These are phyloP conservation scores for Uria lomvia DNA, from an alignment of 2,113 vertebrate species.

Conservation along the genomic window DNA sequence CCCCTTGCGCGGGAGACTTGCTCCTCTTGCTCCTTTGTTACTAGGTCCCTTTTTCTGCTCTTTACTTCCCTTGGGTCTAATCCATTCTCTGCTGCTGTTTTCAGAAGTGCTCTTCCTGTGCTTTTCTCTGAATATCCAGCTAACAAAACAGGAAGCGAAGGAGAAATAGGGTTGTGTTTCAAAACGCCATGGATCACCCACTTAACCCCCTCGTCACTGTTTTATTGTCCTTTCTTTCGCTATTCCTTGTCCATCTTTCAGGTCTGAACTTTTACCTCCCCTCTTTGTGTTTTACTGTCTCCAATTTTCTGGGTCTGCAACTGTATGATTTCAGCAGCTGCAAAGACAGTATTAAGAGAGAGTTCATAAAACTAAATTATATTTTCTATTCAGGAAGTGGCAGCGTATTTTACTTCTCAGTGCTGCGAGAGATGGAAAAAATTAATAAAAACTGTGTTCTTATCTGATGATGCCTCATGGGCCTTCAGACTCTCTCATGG, in stretches of 20 bases:
- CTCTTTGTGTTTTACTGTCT: background rate
- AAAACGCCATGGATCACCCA: background rate
- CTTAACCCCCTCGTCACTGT: background rate
- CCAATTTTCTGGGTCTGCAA: background rate
- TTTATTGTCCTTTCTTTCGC: background rate
- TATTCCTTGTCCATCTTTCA: background rate
- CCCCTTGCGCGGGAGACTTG: background rate
- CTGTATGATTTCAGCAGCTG: background rate
- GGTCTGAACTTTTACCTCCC: background rate
- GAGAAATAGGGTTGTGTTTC: background rate
- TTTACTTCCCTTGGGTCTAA: background rate
- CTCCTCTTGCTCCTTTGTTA: background rate
- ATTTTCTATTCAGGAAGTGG: slow-evolving; percentile 7
- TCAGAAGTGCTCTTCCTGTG: background rate
- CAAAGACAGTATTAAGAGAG: background rate
- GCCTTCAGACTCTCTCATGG: slow-evolving; percentile 4
- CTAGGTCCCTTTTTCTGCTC: background rate
- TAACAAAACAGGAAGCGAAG: background rate
- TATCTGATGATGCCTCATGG: slow-evolving; percentile 38
- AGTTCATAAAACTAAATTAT: background rate
- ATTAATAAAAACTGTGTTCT: slow-evolving; percentile 50
- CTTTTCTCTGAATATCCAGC: background rate
- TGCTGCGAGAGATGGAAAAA: background rate
- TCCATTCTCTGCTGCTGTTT: background rate
- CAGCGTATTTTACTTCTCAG: background rate